These are phyloP conservation scores for Leptosomus discolor DNA, from an alignment of 2,113 vertebrate species.

Conservation along the genomic window DNA sequence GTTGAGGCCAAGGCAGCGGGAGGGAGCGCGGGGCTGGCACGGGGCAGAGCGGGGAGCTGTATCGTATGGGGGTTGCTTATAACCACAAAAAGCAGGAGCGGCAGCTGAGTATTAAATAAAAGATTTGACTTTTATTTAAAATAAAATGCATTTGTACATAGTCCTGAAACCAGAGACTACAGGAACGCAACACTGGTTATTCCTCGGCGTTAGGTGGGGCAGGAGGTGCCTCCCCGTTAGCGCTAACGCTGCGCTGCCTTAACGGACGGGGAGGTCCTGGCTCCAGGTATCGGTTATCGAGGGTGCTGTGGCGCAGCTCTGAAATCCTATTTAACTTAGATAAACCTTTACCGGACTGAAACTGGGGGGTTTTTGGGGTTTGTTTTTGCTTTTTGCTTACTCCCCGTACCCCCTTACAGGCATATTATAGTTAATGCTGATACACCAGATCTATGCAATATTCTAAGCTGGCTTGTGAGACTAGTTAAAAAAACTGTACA, in stretches of 20 bases:
- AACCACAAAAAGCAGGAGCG: neutral
- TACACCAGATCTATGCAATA: slow-evolving; percentile 61
- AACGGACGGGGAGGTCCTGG: neutral
- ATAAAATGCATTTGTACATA: slow-evolving; percentile 84
- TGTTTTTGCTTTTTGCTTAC: neutral
- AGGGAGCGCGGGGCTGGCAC: neutral
- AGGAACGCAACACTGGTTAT: slow-evolving; percentile 48
- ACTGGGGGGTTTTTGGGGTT: accelerated
- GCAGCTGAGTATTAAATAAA: slow-evolving; percentile 75
- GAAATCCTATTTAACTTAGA: slow-evolving; percentile 65
- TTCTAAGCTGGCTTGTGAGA: slow-evolving; percentile 72
- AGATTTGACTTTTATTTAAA: slow-evolving; percentile 84
- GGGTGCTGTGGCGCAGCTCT: slow-evolving; percentile 47
- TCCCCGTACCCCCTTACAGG: slow-evolving; percentile 60
- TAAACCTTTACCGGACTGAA: slow-evolving; percentile 33
- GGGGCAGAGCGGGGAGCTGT: neutral
- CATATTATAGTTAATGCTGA: slow-evolving; percentile 63
- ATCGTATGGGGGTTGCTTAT: accelerated
- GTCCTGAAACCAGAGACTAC: slow-evolving; percentile 63
- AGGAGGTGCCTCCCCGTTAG: slow-evolving; percentile 8
- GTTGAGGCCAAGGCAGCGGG: neutral
- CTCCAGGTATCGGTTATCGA: neutral
- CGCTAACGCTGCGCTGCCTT: slow-evolving; percentile 4
- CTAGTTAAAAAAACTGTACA: slow-evolving; percentile 91
- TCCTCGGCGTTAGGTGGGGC: neutral